Evolutionary conservation across 2,113 vertebrate genomes (phyloP), one percentile per base, ranked within the genome.

Genomic region (Hypanus sabinus): DNA sequence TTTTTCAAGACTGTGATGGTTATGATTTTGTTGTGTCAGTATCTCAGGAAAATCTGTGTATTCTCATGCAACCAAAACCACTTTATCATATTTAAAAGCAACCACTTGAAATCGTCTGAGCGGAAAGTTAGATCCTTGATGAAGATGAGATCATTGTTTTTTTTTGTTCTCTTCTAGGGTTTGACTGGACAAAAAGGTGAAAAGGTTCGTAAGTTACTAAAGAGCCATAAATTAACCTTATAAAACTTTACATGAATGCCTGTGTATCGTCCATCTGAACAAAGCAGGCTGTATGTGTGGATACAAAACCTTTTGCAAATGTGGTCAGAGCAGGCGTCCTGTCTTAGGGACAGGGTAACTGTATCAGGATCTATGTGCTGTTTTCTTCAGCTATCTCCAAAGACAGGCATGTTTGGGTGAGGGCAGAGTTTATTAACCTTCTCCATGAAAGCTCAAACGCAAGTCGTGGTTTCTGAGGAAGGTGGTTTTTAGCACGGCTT

Each of bases 121-220:
- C 46, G 4, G 46, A 46, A 46, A 46, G 46, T 46, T 46, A 46
- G 46, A 46, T 46, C 27, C 36, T 93, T 55, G 22, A 73, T 93
- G 36, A 90, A 88, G 5, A 73, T 93, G n/a, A 70, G 70, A 92
- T 38, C 70, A 93, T 73, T 55, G 36, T 22, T 75, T 75, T 94
- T 75, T 94, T 12, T 94, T 5, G 95, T 95, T 75, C 68, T 85
- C 94, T 96, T 96, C 94, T 95, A 99, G 99, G 99, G 98, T 94
- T 97, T 98, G 95, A 96, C 98, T 95, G 99, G 99, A 95, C 97
- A 97, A 95, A 98, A 98, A 97, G 99, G 99, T 95, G 98, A 99
- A 97, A 99, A 99, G 98, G 99, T 99, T 94, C 96, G 97, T 97
- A 81, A 94, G 81, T 94, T 30, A 93, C 22, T 22, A 14, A 93